These are phyloP conservation scores for Lordiphosa andalusiaca DNA, from an alignment of 2,888 invertebrate genomes.

Conservation along the genomic window DNA sequence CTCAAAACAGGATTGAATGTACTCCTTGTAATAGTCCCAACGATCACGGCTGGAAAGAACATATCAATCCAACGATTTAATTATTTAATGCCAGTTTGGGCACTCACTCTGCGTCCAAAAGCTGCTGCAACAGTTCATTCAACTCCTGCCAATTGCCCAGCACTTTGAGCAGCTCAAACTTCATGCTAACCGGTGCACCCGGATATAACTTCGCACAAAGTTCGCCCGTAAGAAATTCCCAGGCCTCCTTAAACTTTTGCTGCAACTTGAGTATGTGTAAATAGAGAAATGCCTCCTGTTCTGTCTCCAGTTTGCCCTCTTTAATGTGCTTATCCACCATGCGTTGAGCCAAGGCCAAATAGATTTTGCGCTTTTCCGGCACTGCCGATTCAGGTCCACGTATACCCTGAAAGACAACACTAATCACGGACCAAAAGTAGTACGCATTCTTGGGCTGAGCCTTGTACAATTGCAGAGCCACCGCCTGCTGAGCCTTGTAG, in stretches of 20 bases:
- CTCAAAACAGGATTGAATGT: constrained; percentile 86
- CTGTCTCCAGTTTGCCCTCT: constrained; percentile 94
- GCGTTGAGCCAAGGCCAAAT: constrained; percentile 92
- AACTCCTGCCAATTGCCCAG: constrained; percentile 88
- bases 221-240: constrained; percentile 90
- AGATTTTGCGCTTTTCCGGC: constrained; percentile 84
- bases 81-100: background rate
- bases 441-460: constrained; percentile 96
- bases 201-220: constrained; percentile 86
- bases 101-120: constrained; percentile 87
- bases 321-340: constrained; percentile 95
- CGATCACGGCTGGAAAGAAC: constrained; percentile 83
- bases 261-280: constrained; percentile 91
- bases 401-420: constrained; percentile 91
- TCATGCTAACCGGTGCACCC: constrained; percentile 85
- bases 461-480: constrained; percentile 94
- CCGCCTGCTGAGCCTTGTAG: constrained; percentile 93
- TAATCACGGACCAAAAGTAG: constrained; percentile 99
- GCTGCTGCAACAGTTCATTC: constrained; percentile 86
- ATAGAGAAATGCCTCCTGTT: constrained; percentile 95
- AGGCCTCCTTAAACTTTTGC: constrained; percentile 90
- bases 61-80: background rate
- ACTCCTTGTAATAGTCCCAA: constrained; percentile 88
- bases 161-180: constrained; percentile 87
- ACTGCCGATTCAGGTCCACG: constrained; percentile 81